Conservation (phyloP, 2,113 vertebrate species). For the Rhynchomys soricoides region DNA sequence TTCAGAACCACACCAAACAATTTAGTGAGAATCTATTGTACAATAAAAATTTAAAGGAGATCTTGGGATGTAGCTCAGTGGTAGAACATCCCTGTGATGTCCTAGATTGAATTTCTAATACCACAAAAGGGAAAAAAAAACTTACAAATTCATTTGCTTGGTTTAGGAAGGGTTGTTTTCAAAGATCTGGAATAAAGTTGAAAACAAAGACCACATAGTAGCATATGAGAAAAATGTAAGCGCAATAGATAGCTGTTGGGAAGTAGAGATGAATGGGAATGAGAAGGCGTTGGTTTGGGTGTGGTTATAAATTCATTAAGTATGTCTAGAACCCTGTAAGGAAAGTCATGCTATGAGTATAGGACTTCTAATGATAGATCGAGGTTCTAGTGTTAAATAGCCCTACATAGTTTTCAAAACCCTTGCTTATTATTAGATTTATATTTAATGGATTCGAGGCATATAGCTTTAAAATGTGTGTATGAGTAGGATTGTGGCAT, state of each 20-base stretch:
- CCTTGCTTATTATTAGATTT: neutral
- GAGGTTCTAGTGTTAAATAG: neutral
- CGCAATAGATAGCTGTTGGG: neutral
- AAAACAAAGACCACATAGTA: neutral
- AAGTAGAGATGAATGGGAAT: neutral
- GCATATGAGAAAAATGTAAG: accelerated
- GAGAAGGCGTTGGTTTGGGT: neutral
- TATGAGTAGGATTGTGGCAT: neutral
- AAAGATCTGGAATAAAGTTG: accelerated
- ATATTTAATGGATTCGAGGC: neutral
- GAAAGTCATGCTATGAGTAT: neutral
- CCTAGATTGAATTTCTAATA: neutral
- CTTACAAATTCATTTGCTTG: neutral
- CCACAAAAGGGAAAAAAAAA: too few relatives aligned
- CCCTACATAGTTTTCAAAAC: neutral
- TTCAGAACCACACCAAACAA: neutral
- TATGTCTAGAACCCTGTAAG: neutral
- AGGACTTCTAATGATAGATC: neutral
- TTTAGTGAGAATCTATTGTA: neutral
- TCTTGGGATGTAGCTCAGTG: neutral
- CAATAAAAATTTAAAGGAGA: neutral
- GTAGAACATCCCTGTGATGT: neutral
- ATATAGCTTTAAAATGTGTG: neutral
- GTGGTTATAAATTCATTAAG: neutral
- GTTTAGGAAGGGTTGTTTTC: neutral